Percentiles rank a stretch among this genome's conserved stretches.
phyloP scores from a whole-genome alignment of 2,797 vertebrate genomes.

The Silurus lanzhouensis region DNA sequence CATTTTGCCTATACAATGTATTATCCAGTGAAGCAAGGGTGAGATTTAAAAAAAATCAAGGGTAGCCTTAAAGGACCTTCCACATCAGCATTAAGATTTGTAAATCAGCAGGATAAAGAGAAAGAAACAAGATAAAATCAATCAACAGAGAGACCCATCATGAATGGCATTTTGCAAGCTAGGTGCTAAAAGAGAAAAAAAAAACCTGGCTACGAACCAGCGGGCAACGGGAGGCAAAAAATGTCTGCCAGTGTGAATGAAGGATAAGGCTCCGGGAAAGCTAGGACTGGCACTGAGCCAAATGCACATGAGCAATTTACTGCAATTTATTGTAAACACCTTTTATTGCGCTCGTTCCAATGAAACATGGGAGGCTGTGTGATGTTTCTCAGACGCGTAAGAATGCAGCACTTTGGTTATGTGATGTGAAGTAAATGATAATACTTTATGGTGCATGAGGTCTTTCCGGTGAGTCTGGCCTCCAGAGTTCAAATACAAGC shows the following conservation, averaged over 20 bases:
- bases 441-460: conserved; percentile 34
- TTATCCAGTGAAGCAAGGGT: neutral
- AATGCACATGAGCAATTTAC: conserved; percentile 18
- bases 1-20: too few species aligned
- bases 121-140: neutral
- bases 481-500: conserved; percentile 44
- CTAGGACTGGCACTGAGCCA: conserved; percentile 17
- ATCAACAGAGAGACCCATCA: neutral
- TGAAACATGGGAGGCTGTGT: neutral
- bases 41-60: neutral
- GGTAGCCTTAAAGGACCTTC: neutral
- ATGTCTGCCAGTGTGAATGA: conserved; percentile 20
- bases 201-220: conserved; percentile 15
- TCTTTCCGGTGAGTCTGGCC: conserved; percentile 34
- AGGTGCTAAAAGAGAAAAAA: neutral
- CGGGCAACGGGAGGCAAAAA: conserved; percentile 1
- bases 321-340: conserved; percentile 36
- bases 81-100: neutral
- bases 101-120: neutral
- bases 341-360: conserved; percentile 24
- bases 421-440: conserved; percentile 34
- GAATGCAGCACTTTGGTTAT: conserved; percentile 37
- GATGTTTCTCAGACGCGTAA: conserved; percentile 6
- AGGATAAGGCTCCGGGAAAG: conserved; percentile 24
- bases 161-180: conserved; percentile 11